A percentile compares a stretch with the other conserved stretches of the same genome.
These are phyloP conservation scores for Sthenelais limicola DNA, from an alignment of 2,888 invertebrate species.

Conservation along the genomic window DNA sequence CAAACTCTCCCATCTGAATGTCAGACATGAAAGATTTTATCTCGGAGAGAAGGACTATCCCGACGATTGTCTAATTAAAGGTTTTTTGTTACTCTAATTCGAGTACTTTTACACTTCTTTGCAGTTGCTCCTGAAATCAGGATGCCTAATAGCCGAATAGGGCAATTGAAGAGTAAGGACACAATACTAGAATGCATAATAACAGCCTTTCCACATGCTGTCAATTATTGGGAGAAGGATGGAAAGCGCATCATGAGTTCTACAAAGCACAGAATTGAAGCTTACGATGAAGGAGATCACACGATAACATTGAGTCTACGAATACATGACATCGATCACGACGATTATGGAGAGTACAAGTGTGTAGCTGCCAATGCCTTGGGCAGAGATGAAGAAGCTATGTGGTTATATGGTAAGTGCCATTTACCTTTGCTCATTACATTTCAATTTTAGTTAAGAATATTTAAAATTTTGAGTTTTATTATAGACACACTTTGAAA, in stretches of 20 bases:
- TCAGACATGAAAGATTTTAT: too few relatives aligned
- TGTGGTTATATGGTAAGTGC: constrained; percentile 49
- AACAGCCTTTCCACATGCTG: constrained; percentile 64
- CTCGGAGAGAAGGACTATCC: too few relatives aligned
- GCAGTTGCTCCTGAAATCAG: constrained; percentile 61
- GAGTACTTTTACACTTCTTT: neutral
- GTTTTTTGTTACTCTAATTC: too few relatives aligned
- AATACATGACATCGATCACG: constrained; percentile 45
- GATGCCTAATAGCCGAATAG: constrained; percentile 61
- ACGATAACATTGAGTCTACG: constrained; percentile 49
- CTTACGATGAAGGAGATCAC: constrained; percentile 52
- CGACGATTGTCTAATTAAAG: too few relatives aligned
- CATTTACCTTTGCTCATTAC: constrained; percentile 20
- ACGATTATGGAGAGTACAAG: constrained; percentile 52
- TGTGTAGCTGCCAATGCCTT: constrained; percentile 52
- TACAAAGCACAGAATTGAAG: constrained; percentile 60
- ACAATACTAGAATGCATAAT: constrained; percentile 69
- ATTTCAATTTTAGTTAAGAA: neutral
- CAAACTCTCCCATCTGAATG: too few relatives aligned
- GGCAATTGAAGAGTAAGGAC: constrained; percentile 62
- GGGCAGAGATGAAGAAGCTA: constrained; percentile 47
- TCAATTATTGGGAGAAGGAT: constrained; percentile 62
- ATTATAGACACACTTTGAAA: too few relatives aligned
- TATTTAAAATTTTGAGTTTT: neutral
- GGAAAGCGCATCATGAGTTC: constrained; percentile 56